Evolutionary conservation across 2,797 vertebrate genomes (phyloP).

Genomic region (Simalia tracyae): DNA sequence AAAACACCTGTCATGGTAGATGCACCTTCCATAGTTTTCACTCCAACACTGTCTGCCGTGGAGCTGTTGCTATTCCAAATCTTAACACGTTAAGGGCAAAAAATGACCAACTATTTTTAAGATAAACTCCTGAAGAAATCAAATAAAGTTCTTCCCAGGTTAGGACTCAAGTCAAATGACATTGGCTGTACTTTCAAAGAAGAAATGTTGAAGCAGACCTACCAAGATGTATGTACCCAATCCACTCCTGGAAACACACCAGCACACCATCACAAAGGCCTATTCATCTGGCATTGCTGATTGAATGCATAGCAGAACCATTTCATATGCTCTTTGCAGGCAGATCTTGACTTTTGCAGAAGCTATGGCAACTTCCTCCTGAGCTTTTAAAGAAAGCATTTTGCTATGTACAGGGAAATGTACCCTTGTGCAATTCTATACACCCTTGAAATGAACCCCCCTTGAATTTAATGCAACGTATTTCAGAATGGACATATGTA

Average conservation of each 20-base stretch:
- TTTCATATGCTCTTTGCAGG: not conserved
- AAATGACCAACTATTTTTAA: not conserved
- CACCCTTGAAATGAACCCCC: not conserved
- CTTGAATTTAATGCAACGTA: not conserved
- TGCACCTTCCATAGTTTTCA: slow-evolving; percentile 46
- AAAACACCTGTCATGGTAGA: slow-evolving; percentile 56
- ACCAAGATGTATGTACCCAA: not conserved
- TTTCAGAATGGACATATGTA: not conserved
- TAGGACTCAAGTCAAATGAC: not conserved
- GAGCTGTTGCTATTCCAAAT: slow-evolving; percentile 29
- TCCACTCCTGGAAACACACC: not conserved
- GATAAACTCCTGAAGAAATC: slow-evolving; percentile 21
- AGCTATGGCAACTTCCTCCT: not conserved
- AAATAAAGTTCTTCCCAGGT: not conserved
- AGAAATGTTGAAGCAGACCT: slow-evolving; percentile 5
- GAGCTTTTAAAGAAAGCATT: slow-evolving; percentile 14
- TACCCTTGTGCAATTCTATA: not conserved
- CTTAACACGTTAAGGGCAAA: slow-evolving; percentile 9
- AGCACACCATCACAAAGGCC: not conserved
- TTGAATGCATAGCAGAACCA: not conserved
- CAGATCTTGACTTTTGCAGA: not conserved
- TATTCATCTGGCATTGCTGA: slow-evolving; percentile 7
- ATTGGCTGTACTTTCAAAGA: slow-evolving; percentile 33
- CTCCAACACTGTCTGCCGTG: slow-evolving; percentile 26
- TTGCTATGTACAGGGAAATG: not conserved